Conservation (phyloP, 2,888 invertebrate species). For the Tinea pellionella region DNA sequence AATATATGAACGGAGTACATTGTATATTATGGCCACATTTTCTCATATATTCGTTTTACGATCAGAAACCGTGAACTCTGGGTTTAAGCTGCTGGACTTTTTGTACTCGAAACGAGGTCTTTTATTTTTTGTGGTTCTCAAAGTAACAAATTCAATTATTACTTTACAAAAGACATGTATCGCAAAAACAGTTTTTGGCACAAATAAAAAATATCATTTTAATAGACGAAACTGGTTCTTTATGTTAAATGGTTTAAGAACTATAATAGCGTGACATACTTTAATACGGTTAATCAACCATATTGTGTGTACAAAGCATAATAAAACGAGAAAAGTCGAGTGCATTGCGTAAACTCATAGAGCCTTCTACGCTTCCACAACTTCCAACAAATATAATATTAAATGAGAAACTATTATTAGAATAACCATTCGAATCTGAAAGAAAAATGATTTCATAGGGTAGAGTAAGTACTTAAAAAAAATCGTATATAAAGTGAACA, state of each 20-base stretch:
- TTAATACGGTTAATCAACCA: not conserved
- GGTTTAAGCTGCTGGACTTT: no score
- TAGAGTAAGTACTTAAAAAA: no score
- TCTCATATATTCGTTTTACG: no score
- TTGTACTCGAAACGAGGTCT: not conserved
- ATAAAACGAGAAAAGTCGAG: not conserved
- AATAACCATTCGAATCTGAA: no score
- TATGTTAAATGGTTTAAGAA: not conserved
- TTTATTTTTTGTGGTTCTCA: not conserved
- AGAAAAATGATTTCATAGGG: no score
- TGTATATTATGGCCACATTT: no score
- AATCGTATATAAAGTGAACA: no score
- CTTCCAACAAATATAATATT: not conserved
- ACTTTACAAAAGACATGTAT: not conserved
- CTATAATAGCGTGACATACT: not conserved
- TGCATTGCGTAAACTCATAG: not conserved
- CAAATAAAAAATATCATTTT: not conserved
- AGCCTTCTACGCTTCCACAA: not conserved
- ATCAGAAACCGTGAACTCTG: no score
- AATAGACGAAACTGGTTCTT: not conserved
- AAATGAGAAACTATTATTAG: no score
- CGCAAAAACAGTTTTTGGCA: not conserved
- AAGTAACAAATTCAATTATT: not conserved
- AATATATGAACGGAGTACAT: no score
- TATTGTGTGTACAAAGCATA: not conserved